Conservation (phyloP, 2,888 invertebrate species). For the Gibbula magus region DNA sequence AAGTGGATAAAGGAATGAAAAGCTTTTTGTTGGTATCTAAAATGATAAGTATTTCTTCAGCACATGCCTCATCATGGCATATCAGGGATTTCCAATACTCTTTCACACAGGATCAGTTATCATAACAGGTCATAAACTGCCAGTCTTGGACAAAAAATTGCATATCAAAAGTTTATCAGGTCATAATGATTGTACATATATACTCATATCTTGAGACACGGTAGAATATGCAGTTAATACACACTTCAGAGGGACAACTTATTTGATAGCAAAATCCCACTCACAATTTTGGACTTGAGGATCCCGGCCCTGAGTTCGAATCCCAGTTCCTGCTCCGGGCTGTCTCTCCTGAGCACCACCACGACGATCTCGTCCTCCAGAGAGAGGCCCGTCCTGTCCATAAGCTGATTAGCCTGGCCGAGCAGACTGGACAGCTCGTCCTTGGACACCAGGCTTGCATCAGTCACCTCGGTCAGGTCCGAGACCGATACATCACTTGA, state of each 20-base stretch:
- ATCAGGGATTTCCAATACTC: too few species aligned
- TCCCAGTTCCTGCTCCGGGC: slow-evolving; percentile 32
- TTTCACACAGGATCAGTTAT: too few species aligned
- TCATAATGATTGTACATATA: too few species aligned
- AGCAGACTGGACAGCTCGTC: slow-evolving; percentile 36
- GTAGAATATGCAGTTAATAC: too few species aligned
- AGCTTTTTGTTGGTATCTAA: too few species aligned
- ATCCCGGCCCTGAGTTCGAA: slow-evolving; percentile 33
- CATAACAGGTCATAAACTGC: too few species aligned
- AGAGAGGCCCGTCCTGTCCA: slow-evolving; percentile 38
- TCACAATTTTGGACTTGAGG: slow-evolving; percentile 2
- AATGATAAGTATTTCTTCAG: too few species aligned
- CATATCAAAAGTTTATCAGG: too few species aligned
- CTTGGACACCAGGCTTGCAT: slow-evolving; percentile 21
- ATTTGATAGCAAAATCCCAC: not conserved
- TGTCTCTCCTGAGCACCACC: slow-evolving; percentile 35
- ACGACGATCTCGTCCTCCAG: slow-evolving; percentile 38
- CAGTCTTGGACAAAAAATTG: too few species aligned
- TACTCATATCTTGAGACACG: too few species aligned
- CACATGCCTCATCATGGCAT: too few species aligned
- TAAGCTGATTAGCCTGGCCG: slow-evolving; percentile 34
- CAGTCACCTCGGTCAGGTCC: not conserved
- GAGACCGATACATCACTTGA: not conserved
- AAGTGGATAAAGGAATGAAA: too few species aligned
- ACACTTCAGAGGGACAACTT: not conserved